Conservation (phyloP, 2,797 vertebrate genomes). For the Rhodeus uyekii region DNA sequence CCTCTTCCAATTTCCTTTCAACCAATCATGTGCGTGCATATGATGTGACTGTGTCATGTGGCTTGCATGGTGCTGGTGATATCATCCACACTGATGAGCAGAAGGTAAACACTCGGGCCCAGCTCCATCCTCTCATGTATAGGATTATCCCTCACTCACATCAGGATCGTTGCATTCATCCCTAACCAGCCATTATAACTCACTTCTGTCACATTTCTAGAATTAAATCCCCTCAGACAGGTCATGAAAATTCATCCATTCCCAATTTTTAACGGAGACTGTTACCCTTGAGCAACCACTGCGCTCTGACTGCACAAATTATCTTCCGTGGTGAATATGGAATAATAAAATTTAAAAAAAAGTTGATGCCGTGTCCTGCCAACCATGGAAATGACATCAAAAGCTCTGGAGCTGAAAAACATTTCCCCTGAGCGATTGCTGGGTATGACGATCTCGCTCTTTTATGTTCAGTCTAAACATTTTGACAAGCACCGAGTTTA, state of each 20-base stretch:
- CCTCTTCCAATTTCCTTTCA: constrained; percentile 91
- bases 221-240: constrained; percentile 33
- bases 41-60: constrained; percentile 95
- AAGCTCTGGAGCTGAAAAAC: constrained; percentile 53
- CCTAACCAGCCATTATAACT: constrained; percentile 5
- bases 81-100: constrained; percentile 86
- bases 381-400: constrained; percentile 48
- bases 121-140: constrained; percentile 41
- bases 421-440: constrained; percentile 46
- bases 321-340: constrained; percentile 46
- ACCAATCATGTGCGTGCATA: constrained; percentile 91
- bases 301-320: constrained; percentile 46
- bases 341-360: constrained; percentile 22
- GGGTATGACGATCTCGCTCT: constrained; percentile 33
- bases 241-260: constrained; percentile 46
- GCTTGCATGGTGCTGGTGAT: constrained; percentile 94
- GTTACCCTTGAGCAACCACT: constrained; percentile 53
- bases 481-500: constrained; percentile 47
- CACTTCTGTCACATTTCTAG: constrained; percentile 14
- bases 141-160: constrained; percentile 44
- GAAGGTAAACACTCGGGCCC: constrained; percentile 85
- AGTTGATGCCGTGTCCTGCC: constrained; percentile 44
- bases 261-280: constrained; percentile 38
- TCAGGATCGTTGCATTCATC: constrained; percentile 34
- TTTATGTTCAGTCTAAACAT: constrained; percentile 54